phyloP scores from a whole-genome alignment of 2,113 vertebrate genomes.

The Erpornis zantholeuca region DNA sequence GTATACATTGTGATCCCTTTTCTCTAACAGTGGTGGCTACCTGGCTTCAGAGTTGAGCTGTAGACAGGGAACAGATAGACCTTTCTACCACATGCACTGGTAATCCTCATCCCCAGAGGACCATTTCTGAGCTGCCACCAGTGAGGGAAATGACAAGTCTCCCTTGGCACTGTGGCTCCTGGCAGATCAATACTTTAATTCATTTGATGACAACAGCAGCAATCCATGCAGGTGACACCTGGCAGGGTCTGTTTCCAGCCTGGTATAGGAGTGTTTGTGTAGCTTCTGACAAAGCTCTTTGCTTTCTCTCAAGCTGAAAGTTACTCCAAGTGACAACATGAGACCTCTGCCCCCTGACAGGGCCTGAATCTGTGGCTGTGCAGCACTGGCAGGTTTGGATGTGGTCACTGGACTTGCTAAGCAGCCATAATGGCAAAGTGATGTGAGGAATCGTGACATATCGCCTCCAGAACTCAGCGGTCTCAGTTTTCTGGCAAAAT shows the following conservation, averaged over 20 bases:
- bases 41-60: neutral
- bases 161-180: neutral
- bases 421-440: neutral
- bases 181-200: neutral
- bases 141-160: neutral
- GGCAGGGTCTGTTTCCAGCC: neutral
- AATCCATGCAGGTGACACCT: neutral
- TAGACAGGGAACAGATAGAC: neutral
- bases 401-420: neutral
- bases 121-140: neutral
- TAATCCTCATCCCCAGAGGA: neutral
- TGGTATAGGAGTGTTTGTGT: neutral
- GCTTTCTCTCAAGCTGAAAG: neutral
- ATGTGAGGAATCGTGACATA: neutral
- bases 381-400: neutral
- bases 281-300: neutral
- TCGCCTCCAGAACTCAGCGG: neutral
- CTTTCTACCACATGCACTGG: fast-evolving
- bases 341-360: neutral
- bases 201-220: neutral
- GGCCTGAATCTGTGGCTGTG: neutral
- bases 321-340: neutral
- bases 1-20: fast-evolving
- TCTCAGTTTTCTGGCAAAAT: neutral
- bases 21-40: neutral